Evolutionary conservation across 2,888 invertebrate genomes (phyloP), one percentile per base, ranked within the genome.

Genomic region (Polyommatus icarus): DNA sequence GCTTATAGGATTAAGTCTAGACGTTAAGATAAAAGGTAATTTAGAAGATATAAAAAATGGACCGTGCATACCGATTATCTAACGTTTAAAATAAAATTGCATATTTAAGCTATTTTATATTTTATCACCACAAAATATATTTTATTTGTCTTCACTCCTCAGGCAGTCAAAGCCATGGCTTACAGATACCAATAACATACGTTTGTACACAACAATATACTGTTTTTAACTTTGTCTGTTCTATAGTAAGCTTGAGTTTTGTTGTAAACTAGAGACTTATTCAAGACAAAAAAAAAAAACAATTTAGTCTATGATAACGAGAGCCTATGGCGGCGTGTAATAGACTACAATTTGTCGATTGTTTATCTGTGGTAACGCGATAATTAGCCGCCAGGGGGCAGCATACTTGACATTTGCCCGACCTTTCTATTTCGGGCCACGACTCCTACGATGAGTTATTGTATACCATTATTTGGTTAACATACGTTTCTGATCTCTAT

Each of bases 371-470:
- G 79, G 79, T 79, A 81, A 72, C 78, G 78, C 79, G 79, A 80
- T 82, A 82, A 83, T 82, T 80, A 80, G 78, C 77, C 76, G 87
- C 89, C 87, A 80, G 83, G 82, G 87, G 91, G 89, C 87, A 82
- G 83, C 84, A 81, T 81, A 81, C 78, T 88, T 92, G 92, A 92
- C 92, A 93, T 93, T 92, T 91, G 89, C 90, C 89, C 87, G 92
- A 93, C 92, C 92, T 92, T 90, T 92, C 86, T 85, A 87, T 89
- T 89, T 89, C 88, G 91, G 88, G 86, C 85, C 82, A 86, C 87
- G 87, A 90, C 91, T 89, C 91, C 90, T 89, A 91, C 91, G 85
- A 83, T 82, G 83, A 82, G 82, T 84, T 81, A 85, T 83, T 88
- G 89, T 89, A 87, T 54, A 54, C 54, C 18, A 54, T 54, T 54